Evolutionary conservation across 2,113 vertebrate species (phyloP), one percentile per base, ranked within the genome.

Genomic region (Oriolus oriolus): DNA sequence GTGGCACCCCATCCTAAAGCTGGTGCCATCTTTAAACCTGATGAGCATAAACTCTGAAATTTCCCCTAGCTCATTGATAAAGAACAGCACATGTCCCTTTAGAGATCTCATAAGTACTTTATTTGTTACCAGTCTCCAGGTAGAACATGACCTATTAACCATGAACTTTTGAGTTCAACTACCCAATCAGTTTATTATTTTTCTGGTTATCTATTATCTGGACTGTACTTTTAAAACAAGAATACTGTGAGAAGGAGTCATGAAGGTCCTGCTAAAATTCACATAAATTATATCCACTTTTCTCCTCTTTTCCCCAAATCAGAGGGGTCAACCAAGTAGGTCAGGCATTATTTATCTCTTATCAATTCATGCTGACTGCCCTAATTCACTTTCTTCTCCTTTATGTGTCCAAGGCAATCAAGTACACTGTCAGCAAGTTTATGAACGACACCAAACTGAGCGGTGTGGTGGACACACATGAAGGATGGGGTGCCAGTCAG

Each of bases 391-490:
- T 60, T 77, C 12, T 61, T 45, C 19, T 69, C 15, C 12, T 53
- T 33, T 61, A 16, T 30, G 16, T 54, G 16, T 61, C 19, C 7
- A 39, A 7, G 8, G 33, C 10, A 8, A 92, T 12, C 4, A 15
- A 47, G 11, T 4, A 22, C 10, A 47, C 6, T 30, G 37, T 59
- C 21, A 77, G 9, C 9, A 65, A 53, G 15, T 71, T 28, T 47
- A 19, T 27, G 18, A 33, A 53, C 0, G 1, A 33, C 21, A 20
- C 1, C 15, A 52, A 64, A 10, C 49, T 23, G 33, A 41, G n/a
- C 10, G 13, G 6, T 2, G 1, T 9, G 4, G 15, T 39, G 23
- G 26, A 28, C 10, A 33, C 6, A 19, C 14, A 11, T 30, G 54
- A n/a, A 14, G 31, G 16, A 11, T 24, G 13, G 23, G 9, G 7